phyloP scores from a whole-genome alignment of 2,888 invertebrate genomes.

The Hyposoter didymator region DNA sequence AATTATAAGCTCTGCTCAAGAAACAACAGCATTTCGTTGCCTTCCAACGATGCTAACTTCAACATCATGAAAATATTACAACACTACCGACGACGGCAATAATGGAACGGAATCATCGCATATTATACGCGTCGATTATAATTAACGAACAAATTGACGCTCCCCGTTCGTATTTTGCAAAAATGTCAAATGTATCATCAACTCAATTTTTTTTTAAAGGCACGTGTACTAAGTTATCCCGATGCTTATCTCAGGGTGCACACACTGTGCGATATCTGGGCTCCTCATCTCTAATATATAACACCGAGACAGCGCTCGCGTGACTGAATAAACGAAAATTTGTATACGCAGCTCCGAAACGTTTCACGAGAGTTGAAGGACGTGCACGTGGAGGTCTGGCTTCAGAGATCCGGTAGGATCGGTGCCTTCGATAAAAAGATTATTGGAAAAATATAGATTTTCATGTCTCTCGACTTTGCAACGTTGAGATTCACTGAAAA shows the following conservation, averaged over 20 bases:
- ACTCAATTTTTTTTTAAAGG: not conserved
- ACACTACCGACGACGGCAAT: not conserved
- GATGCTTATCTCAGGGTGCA: constrained; percentile 12
- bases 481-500: no score
- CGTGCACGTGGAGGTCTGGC: constrained; percentile 21
- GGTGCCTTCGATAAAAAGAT: not conserved
- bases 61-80: no score
- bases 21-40: no score
- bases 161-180: not conserved
- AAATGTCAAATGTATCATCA: not conserved
- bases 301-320: not conserved
- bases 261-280: not conserved
- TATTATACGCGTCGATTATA: not conserved
- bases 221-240: constrained; percentile 2
- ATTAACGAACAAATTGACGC: not conserved
- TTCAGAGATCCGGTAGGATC: not conserved
- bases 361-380: constrained; percentile 27
- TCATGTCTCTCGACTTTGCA: no score
- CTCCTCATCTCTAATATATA: constrained; percentile 7
- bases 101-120: not conserved
- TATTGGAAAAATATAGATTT: constrained; percentile 12
- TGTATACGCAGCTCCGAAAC: constrained; percentile 3
- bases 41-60: no score
- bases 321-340: constrained; percentile 35
- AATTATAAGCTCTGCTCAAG: no score